Evolutionary conservation across 2,888 invertebrate genomes (phyloP), one percentile per base, ranked within the genome.

Genomic region (Eristalinus aeneus): DNA sequence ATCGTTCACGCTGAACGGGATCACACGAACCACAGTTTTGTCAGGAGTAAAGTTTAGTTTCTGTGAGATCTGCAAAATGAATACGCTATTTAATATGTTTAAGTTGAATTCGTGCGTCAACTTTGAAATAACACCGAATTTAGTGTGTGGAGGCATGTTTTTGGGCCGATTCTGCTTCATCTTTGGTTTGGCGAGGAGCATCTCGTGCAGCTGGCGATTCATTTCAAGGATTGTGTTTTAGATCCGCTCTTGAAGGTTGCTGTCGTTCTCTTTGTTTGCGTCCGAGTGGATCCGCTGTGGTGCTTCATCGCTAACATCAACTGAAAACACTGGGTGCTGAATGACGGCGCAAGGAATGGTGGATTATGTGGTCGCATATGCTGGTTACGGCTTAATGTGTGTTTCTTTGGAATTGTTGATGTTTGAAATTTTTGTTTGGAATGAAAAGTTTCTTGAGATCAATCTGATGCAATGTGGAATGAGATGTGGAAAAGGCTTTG

Each of bases 1-100:
- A 60, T 92, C 91, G 58, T 92, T 91, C 0, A 91, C 91, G 84
- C 90, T 90, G 2, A 90, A 88, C 20, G 91, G 88, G 46, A 90
- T 88, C 27, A 92, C 88, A 83, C 88, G 90, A 73, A 89, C 92
- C 1, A 92, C 85, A 4, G 80, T 36, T 16, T 83, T 76, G 67
- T 88, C 84, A 12, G 88, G 88, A 1, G 88, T 82, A 74, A 92
- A 91, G 81, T 92, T 92, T 32, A 92, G 87, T 80, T 90, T 90
- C 34, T 90, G 89, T n/a, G 90, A 89, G 64, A 90, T 72, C 91
- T 91, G 75, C 5, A 56, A 61, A n/a, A 12, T 9, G 53, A 54
- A 23, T 27, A 2, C 12, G 6, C 4, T 1, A 10, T 2, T 27
- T 27, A 9, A 32, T 3, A 0, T 56, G 12, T 53, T 5, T 27